Base-by-base conservation (phyloP, 2,888 invertebrate species). In the Aelia acuminata region DNA sequence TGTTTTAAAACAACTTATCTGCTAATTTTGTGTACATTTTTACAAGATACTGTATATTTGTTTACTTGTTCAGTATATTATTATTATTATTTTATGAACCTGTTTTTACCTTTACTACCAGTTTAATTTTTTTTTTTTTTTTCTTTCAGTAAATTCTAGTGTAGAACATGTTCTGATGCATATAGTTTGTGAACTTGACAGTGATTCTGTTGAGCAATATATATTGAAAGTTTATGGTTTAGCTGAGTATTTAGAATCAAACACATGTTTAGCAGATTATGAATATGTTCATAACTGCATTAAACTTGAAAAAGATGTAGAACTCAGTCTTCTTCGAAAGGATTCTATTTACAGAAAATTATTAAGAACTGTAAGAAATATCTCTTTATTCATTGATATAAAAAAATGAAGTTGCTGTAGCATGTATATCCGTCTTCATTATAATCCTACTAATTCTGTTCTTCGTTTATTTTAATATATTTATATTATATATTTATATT, bases 271-370 rank as follows among this genome's bases (percentile, higher is more conserved):
- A 50, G 96, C 96, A 89, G 97, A 98, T 92, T 97, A 98, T 92
- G 97, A 98, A 92, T 98, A 98, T 92, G 96, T 98, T 88, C 97
- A 98, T 91, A 96, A 96, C 91, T 98, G 98, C 92, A 96, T 98
- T 89, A 98, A 98, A 91, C 93, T 98, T 91, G 98, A 98, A 92
- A 95, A 96, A 91, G 98, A 98, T 92, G 96, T 98, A 3, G 96
- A 96, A 90, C 92, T 95, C 89, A 92, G 94, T 47, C 26, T 89
- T 13, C 49, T 88, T 26, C 57, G 53, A 20, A 88, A 47, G 47
- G 57, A 48, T 53, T 63, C 63, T 35, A 75, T 89, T 20, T 49
- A 63, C 26, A 89, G 84, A 86, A 86, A 80, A 50, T 89, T 89
- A 22, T 75, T 87, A 47, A 63, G 89, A 70, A 89, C 89, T 49